phyloP scores from a whole-genome alignment of 2,113 vertebrate species.

The Scartelaos histophorus region DNA sequence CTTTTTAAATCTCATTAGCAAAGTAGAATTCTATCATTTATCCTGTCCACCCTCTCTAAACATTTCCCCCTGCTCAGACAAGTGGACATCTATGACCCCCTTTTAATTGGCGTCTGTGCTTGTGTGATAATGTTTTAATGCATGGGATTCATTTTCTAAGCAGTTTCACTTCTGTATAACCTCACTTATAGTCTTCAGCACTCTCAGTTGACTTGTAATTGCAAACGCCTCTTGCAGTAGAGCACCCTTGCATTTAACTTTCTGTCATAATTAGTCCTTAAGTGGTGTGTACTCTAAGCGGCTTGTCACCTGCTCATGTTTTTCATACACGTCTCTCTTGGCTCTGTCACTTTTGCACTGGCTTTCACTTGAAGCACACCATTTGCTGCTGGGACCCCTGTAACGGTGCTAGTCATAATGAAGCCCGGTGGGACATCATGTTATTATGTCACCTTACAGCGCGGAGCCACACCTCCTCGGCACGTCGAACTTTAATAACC shows the following conservation, averaged over 20 bases:
- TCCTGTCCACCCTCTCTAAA: slow-evolving; percentile 59
- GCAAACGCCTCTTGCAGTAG: slow-evolving; percentile 49
- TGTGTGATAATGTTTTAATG: slow-evolving; percentile 63
- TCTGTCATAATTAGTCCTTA: slow-evolving; percentile 63
- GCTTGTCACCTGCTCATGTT: slow-evolving; percentile 60
- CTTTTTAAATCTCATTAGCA: slow-evolving; percentile 77
- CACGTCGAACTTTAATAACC: slow-evolving; percentile 42
- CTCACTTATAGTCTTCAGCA: slow-evolving; percentile 23
- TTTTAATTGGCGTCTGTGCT: slow-evolving; percentile 67
- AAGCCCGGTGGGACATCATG: slow-evolving; percentile 64
- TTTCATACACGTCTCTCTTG: slow-evolving; percentile 54
- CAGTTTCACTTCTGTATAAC: slow-evolving; percentile 29
- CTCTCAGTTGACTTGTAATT: slow-evolving; percentile 46
- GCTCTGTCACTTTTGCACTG: slow-evolving; percentile 54
- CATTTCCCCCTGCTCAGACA: slow-evolving; percentile 53
- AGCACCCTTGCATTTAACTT: slow-evolving; percentile 58
- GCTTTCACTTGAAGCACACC: slow-evolving; percentile 53
- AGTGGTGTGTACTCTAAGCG: slow-evolving; percentile 57
- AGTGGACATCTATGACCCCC: slow-evolving; percentile 69
- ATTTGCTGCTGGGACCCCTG: slow-evolving; percentile 53
- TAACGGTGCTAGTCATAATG: slow-evolving; percentile 63
- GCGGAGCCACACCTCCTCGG: slow-evolving; percentile 20
- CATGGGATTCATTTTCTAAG: slow-evolving; percentile 47
- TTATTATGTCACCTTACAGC: slow-evolving; percentile 61
- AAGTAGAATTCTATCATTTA: slow-evolving; percentile 72